Base-by-base conservation (phyloP, 2,797 vertebrate genomes). In the Rhinichthys osculus region DNA sequence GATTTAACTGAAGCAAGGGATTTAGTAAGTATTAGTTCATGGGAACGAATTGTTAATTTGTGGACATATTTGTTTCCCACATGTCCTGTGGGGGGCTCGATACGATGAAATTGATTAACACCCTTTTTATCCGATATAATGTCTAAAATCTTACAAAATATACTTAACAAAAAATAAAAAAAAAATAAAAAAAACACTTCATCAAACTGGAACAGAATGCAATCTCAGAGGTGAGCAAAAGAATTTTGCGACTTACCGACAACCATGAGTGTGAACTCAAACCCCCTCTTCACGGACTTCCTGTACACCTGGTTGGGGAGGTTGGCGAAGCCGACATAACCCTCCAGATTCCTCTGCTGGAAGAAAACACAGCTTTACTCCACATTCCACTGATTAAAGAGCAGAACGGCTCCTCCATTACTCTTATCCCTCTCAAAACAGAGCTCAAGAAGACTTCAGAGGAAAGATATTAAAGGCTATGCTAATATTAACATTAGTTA, bases 271-370 rank as follows among this genome's bases (percentile, higher is more conserved):
- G 95, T 96, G 40, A 96, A 96, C 88, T 96, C 95, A 1, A 96
- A 96, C 10, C 95, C 95, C 85, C 95, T 92, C 92, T 96, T 96
- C 57, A 96, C 95, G 0, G 95, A 96, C 91, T 96, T 96, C 90
- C 95, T 92, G 89, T 96, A 96, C 79, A 96, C 95, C 92, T 96
- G 95, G 92, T 96, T 96, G 88, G 95, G 95, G 38, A 96, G 95
- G 86, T 96, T 96, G 69, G 95, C 95, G 8, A 96, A 96, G 88
- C 95, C 95, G 82, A 96, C 95, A 52, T 95, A 96, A 87, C 95
- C 95, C 89, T 96, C 95, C 89, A 96, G 91, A 92, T 95, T 96
- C 90, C 95, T 93, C 94, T 96, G 95, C 95, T 95, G 92, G 76
- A 86, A 83, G 69, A 89, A 87, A 89, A 87, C 81, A 92, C 74